Conservation (phyloP, 2,888 invertebrate genomes). For the Panzeria rudis region DNA sequence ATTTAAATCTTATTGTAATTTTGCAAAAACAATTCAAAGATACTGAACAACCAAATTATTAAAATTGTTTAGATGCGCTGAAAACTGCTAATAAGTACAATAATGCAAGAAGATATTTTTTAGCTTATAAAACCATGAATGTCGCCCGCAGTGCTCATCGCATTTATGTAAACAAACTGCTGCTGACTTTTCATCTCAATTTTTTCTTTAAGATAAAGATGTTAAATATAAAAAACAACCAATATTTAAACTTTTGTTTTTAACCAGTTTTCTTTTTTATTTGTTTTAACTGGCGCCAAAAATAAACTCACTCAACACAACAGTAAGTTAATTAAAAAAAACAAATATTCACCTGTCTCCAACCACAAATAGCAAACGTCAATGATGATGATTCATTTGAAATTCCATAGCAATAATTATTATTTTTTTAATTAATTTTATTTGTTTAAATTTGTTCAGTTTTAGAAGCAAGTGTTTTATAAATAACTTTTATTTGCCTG, state of each 20-base stretch:
- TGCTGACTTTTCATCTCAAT: slow-evolving; percentile 24
- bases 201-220: slow-evolving; percentile 14
- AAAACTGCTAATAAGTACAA: no score
- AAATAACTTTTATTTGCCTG: not conserved
- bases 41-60: no score
- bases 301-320: slow-evolving; percentile 60
- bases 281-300: slow-evolving; percentile 61
- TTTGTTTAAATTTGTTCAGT: slow-evolving; percentile 18
- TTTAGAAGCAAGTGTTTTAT: not conserved
- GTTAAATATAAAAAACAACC: slow-evolving; percentile 17
- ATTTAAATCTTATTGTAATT: no score
- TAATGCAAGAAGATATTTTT: no score
- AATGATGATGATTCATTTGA: slow-evolving; percentile 62
- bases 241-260: slow-evolving; percentile 14
- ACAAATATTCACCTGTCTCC: slow-evolving; percentile 46
- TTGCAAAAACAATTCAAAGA: no score
- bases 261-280: slow-evolving; percentile 53
- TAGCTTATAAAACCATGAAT: not conserved
- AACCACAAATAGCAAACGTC: slow-evolving; percentile 18
- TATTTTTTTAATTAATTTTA: slow-evolving; percentile 48
- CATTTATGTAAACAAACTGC: not conserved
- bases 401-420: slow-evolving; percentile 54
- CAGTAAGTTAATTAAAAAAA: slow-evolving; percentile 14
- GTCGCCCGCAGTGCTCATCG: slow-evolving; percentile 4
- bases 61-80: no score